Percentiles rank a stretch among this genome's conserved stretches.
Conservation (phyloP, 2,797 vertebrate genomes). For the Podarcis siculus region DNA sequence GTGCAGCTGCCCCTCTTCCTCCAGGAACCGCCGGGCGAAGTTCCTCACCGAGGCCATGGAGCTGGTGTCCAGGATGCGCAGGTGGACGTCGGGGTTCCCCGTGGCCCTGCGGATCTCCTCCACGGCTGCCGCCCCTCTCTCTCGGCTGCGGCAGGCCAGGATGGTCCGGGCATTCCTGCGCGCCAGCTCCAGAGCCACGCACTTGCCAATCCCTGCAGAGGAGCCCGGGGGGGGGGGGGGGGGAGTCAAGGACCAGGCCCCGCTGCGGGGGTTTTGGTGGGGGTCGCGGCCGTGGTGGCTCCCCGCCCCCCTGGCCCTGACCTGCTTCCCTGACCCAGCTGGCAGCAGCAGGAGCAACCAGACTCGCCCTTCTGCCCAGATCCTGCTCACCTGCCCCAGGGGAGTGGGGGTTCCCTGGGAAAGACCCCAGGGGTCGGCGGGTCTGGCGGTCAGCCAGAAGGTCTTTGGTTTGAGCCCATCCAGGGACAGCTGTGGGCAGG, state of each 20-base stretch:
- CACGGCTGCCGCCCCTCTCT: conserved; percentile 73
- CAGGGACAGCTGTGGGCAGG: no score
- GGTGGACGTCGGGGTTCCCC: conserved; percentile 76
- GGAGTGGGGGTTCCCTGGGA: no score
- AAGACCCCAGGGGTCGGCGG: no score
- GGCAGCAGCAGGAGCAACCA: no score
- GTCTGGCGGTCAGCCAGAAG: no score
- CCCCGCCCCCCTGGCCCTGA: not conserved
- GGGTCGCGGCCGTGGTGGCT: not conserved
- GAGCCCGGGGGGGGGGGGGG: no score
- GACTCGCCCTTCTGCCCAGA: no score
- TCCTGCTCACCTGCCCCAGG: no score
- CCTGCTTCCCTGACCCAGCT: no score
- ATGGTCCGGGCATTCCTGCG: conserved; percentile 85
- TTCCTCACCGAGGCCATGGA: conserved; percentile 82
- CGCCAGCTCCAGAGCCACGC: conserved; percentile 85
- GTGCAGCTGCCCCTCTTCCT: conserved; percentile 82
- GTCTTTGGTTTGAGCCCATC: no score
- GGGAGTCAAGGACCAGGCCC: no score
- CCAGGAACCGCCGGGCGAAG: conserved; percentile 78
- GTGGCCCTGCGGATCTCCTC: conserved; percentile 80
- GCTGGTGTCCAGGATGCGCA: conserved; percentile 82
- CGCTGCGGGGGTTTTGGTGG: no score
- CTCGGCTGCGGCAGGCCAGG: conserved; percentile 82
- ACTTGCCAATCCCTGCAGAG: conserved; percentile 84